Percentiles rank a stretch among this genome's conserved stretches.
Evolutionary conservation across 2,113 vertebrate genomes (phyloP).

Genomic region (Clinocottus analis): DNA sequence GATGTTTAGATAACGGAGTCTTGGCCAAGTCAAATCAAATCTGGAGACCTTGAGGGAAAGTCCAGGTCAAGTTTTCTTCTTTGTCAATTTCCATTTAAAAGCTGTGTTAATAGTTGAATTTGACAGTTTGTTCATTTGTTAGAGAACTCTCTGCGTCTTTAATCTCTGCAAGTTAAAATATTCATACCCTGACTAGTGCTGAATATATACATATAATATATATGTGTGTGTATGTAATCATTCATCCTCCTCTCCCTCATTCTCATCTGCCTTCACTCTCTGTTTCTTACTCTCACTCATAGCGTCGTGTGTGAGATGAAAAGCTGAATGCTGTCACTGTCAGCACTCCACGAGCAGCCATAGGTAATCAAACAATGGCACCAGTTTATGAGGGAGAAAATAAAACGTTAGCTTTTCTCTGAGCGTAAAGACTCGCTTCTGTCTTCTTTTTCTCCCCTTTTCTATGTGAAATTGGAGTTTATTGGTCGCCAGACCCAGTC

Average conservation of each 20-base stretch:
- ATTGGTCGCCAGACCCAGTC: slow-evolving; percentile 62
- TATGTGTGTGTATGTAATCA: slow-evolving; percentile 12
- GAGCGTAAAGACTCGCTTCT: slow-evolving; percentile 28
- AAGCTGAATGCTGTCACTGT: slow-evolving; percentile 23
- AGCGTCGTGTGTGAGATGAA: slow-evolving; percentile 11
- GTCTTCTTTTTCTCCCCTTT: slow-evolving; percentile 19
- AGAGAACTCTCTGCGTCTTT: background rate
- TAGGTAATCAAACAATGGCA: slow-evolving; percentile 48
- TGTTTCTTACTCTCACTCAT: slow-evolving; percentile 12
- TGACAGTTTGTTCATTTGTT: background rate
- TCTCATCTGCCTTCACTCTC: background rate
- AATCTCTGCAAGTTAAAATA: background rate
- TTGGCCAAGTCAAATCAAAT: background rate
- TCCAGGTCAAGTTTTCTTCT: background rate
- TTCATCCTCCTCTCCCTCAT: slow-evolving; percentile 3
- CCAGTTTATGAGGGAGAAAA: slow-evolving; percentile 49
- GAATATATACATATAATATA: no score
- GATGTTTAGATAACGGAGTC: background rate
- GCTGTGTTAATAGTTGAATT: background rate
- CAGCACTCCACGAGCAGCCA: slow-evolving; percentile 13
- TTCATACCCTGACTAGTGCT: background rate
- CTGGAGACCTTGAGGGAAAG: background rate
- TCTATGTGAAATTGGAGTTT: slow-evolving; percentile 66
- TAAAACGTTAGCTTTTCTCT: slow-evolving; percentile 39
- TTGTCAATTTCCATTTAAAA: slow-evolving; percentile 1